These are phyloP conservation scores for Drosophila dunni DNA, from an alignment of 1,140 invertebrate species.

Conservation along the genomic window DNA sequence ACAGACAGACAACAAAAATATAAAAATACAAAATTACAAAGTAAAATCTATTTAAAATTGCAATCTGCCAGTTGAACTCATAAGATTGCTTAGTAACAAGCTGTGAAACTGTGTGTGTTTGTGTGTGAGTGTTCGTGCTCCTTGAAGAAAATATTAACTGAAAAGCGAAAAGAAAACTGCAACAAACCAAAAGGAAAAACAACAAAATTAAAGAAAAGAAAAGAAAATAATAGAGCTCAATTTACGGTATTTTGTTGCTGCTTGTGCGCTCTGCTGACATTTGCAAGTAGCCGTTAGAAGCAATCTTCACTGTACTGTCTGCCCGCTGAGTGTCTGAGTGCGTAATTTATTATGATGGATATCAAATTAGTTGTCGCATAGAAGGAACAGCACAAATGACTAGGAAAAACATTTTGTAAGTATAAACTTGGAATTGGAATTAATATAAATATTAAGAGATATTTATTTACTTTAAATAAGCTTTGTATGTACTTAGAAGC, in stretches of 20 bases:
- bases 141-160: background rate
- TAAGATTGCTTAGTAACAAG: conserved; percentile 12
- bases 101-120: conserved; percentile 2
- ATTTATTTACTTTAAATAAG: too few relatives aligned
- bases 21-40: background rate
- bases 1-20: conserved; percentile 20
- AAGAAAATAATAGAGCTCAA: conserved; percentile 16
- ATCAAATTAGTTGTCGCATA: conserved; percentile 15
- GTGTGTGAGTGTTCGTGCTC: conserved; percentile 17
- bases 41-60: background rate
- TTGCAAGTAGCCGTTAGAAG: conserved; percentile 38
- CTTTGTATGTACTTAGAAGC: too few relatives aligned
- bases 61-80: conserved; percentile 1
- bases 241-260: conserved; percentile 10
- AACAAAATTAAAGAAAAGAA: conserved; percentile 6
- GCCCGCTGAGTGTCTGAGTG: background rate
- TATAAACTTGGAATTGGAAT: background rate
- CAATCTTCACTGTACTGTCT: background rate
- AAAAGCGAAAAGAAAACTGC: conserved; percentile 25
- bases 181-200: background rate
- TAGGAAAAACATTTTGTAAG: conserved; percentile 9
- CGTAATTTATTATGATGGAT: conserved; percentile 51
- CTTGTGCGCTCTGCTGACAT: conserved; percentile 4
- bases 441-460: too few relatives aligned
- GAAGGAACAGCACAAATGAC: background rate